These are phyloP conservation scores for Lytechinus pictus DNA, from an alignment of 35 echinoderm and acorn worm species.

Conservation along the genomic window DNA sequence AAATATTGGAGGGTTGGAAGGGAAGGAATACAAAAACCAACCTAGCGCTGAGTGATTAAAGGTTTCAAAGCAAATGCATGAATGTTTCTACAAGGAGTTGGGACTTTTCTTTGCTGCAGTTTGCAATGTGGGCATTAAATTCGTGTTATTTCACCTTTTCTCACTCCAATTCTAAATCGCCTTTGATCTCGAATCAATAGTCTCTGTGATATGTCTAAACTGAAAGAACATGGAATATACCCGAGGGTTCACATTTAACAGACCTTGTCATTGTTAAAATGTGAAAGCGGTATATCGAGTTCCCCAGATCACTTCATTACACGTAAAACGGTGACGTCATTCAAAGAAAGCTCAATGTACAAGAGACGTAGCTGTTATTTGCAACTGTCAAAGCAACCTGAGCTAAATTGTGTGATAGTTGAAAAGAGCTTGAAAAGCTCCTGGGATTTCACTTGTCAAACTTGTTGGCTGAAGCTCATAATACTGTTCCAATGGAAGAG, in stretches of 20 bases:
- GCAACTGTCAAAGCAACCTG: neutral
- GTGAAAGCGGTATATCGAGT: neutral
- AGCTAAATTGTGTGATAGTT: neutral
- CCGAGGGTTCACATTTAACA: neutral
- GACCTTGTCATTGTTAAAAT: neutral
- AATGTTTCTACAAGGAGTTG: too few relatives aligned
- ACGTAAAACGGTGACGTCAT: neutral
- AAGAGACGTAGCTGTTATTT: constrained; percentile 5
- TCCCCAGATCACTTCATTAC: neutral
- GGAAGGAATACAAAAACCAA: too few relatives aligned
- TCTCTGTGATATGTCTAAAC: neutral
- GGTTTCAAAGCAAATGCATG: too few relatives aligned
- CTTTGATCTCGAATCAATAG: neutral
- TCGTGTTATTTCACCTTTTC: too few relatives aligned
- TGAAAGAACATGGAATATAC: neutral
- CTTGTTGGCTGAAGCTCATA: neutral
- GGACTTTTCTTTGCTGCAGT: too few relatives aligned
- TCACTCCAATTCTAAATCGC: too few relatives aligned
- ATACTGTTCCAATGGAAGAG: neutral
- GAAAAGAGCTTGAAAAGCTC: neutral
- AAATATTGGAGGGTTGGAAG: too few relatives aligned
- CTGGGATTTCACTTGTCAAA: neutral
- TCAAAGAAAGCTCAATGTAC: neutral
- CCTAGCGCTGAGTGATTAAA: too few relatives aligned
- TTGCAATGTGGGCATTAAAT: too few relatives aligned